phyloP scores from a whole-genome alignment of 1,140 invertebrate genomes.

The Rhyacophila brunnea region DNA sequence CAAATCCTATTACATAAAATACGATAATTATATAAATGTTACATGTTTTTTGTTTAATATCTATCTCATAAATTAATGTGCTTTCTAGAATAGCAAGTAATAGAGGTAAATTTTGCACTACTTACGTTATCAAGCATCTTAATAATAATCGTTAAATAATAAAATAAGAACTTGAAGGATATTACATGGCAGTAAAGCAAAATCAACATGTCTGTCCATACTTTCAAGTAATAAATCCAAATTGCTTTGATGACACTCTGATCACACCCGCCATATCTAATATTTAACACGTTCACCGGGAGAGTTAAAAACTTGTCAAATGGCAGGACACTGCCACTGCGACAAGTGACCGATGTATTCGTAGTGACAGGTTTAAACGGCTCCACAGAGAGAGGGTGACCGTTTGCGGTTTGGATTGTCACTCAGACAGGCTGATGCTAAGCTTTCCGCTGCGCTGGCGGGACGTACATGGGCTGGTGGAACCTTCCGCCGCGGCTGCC shows the following conservation, averaged over 20 bases:
- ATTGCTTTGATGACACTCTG: no score
- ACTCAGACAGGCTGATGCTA: slow-evolving; percentile 34
- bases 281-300: slow-evolving; percentile 2
- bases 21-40: background rate
- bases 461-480: slow-evolving; percentile 47
- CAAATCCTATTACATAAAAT: no score
- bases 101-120: slow-evolving; percentile 15
- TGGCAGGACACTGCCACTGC: background rate
- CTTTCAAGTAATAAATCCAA: background rate
- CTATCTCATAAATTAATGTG: slow-evolving; percentile 24
- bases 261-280: background rate
- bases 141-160: slow-evolving; percentile 2
- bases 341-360: background rate
- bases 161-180: background rate
- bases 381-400: background rate
- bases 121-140: slow-evolving; percentile 16
- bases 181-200: slow-evolving; percentile 10
- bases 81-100: slow-evolving; percentile 2
- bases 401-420: background rate
- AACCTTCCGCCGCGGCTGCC: slow-evolving; percentile 31
- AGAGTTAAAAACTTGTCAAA: background rate
- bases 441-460: slow-evolving; percentile 44
- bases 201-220: slow-evolving; percentile 12
- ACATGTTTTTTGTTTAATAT: slow-evolving; percentile 4
- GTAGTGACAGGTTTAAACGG: background rate